Base-by-base conservation (phyloP, 37 sponge, comb jelly and placozoan species). In the Halichondria panicea region DNA sequence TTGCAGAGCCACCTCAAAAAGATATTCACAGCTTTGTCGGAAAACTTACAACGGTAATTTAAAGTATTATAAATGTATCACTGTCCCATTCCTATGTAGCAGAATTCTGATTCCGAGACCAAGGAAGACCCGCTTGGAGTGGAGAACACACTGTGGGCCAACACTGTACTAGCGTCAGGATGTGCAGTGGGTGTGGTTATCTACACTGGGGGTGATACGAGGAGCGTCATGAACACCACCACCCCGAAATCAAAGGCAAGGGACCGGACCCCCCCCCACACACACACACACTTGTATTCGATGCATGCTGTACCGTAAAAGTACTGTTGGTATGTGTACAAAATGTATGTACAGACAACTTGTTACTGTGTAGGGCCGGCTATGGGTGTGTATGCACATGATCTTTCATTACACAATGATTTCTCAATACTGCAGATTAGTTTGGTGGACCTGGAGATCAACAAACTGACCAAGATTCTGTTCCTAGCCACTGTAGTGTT, bases 81-180 rank as follows among this genome's bases (percentile, higher is more conserved):
- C n/a, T 63, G 64, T 11, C 31, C 64, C 64, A 33, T 37, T 34
- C 64, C 31, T 37, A n/a, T n/a, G n/a, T n/a, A n/a, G n/a, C n/a
- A n/a, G n/a, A n/a, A n/a, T n/a, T n/a, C n/a, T n/a, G n/a, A n/a
- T 21, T 80, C 45, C 1, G 77, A 80, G 18, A 55, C 13, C 15
- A 70, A 57, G 50, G 87, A 95, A 21, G 92, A 91, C n/a, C 96
- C 96, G 6, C 83, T 96, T 28, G 60, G 71, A 43, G 77, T 96
- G 12, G 94, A 93, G 55, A 93, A 93, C 74, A 85, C 84, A 21
- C 64, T 96, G 66, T 96, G 97, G 97, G 91, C 90, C 5, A 93
- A 79, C 80, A 92, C 94, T n/a, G 91, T 96, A 57, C 78, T 96
- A 4, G 97, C 97, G 27, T 90, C 94, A 86, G 97, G 97, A 1